A percentile compares a stretch with the other conserved stretches of the same genome.
Conservation (phyloP, 2,888 invertebrate species). For the Euplexia lucipara region DNA sequence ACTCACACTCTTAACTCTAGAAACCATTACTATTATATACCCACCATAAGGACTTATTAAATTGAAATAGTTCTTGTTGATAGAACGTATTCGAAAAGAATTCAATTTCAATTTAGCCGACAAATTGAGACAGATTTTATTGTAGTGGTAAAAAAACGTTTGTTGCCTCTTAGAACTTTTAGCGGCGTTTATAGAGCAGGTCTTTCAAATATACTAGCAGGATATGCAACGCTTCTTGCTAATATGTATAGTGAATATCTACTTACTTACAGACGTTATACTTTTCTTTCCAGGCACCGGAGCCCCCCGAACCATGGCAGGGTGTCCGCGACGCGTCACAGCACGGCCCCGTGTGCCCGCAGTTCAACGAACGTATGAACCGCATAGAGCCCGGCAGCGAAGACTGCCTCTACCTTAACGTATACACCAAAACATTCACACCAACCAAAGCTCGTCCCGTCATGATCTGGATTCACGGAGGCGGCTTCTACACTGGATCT, state of each 20-base stretch:
- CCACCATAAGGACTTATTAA: no score
- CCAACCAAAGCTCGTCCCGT: constrained; percentile 77
- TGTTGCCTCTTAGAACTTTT: no score
- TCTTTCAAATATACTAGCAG: neutral
- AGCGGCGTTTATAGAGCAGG: no score
- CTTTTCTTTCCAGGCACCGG: constrained; percentile 78
- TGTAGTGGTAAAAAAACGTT: no score
- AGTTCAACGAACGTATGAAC: constrained; percentile 86
- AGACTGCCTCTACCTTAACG: constrained; percentile 93
- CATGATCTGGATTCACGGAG: constrained; percentile 89
- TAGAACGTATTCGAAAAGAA: no score
- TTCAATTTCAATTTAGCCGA: no score
- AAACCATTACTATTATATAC: no score
- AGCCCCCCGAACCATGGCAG: constrained; percentile 82
- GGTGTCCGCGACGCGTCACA: constrained; percentile 81
- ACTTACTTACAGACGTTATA: neutral
- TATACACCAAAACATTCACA: constrained; percentile 87
- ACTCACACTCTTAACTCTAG: no score
- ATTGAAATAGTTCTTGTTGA: no score
- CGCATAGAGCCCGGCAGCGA: constrained; percentile 90
- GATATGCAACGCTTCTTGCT: no score
- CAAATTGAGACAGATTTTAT: no score
- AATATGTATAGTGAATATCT: constrained; percentile 2
- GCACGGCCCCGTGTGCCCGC: constrained; percentile 86
- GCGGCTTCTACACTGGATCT: constrained; percentile 88